A percentile compares a stretch with the other conserved stretches of the same genome.
phyloP scores from a whole-genome alignment of 2,888 invertebrate genomes.

The Drosophila kuntzei region DNA sequence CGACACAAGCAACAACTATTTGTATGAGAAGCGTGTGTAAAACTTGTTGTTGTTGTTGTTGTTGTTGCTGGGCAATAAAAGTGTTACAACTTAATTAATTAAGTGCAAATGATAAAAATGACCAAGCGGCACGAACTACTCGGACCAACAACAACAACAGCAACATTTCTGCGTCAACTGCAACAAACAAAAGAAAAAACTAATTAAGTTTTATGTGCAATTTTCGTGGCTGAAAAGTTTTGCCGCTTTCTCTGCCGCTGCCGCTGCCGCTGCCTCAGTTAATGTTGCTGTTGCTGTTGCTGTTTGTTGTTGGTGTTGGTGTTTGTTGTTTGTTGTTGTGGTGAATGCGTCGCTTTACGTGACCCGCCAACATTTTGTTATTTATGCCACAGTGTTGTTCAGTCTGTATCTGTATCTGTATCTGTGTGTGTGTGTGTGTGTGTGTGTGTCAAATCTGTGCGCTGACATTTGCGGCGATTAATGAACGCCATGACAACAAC shows the following conservation, averaged over 20 bases:
- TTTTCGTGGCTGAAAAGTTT: slow-evolving; percentile 78
- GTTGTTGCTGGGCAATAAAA: slow-evolving; percentile 71
- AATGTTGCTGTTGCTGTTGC: slow-evolving; percentile 1
- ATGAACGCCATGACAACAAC: slow-evolving; percentile 49
- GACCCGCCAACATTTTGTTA: slow-evolving; percentile 62
- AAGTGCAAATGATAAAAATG: slow-evolving; percentile 81
- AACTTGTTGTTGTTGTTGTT: slow-evolving; percentile 9
- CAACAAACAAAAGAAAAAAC: slow-evolving; percentile 60
- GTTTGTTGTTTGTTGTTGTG: slow-evolving; percentile 18
- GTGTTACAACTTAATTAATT: slow-evolving; percentile 78
- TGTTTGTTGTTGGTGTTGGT: slow-evolving; percentile 8
- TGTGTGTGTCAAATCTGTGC: slow-evolving; percentile 58
- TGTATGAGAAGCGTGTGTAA: slow-evolving; percentile 15
- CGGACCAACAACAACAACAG: slow-evolving; percentile 26
- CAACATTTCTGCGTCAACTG: slow-evolving; percentile 22
- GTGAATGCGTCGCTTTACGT: slow-evolving; percentile 57
- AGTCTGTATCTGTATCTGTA: slow-evolving; percentile 11
- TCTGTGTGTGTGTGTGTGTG: slow-evolving; percentile 12
- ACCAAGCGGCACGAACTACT: slow-evolving; percentile 69
- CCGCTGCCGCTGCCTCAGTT: not conserved
- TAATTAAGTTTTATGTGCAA: slow-evolving; percentile 80
- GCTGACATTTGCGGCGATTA: slow-evolving; percentile 70
- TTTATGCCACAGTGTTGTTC: slow-evolving; percentile 53
- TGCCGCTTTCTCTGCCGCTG: slow-evolving; percentile 23
- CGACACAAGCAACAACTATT: slow-evolving; percentile 4